Base-by-base conservation (phyloP, 2,888 invertebrate species). In the Geophilus truncorum region DNA sequence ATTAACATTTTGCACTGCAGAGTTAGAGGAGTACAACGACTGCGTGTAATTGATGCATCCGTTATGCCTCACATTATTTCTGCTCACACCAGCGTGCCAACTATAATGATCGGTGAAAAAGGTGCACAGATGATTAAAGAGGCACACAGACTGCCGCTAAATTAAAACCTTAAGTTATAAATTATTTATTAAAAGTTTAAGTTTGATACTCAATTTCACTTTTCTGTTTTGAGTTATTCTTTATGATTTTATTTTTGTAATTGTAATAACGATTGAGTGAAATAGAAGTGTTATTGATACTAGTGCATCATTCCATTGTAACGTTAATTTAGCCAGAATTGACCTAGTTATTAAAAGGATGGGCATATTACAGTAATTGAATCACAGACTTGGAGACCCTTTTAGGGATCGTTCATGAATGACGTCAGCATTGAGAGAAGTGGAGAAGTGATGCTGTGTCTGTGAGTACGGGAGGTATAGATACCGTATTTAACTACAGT, bases 61-160 rank as follows among this genome's bases (percentile, higher is more conserved):
- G 86, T 89, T 18, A 89, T 89, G 89, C 89, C 89, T 0, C 87
- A 86, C 78, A 85, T 89, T 78, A 86, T 88, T 79, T 88, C 87
- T 83, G 89, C 89, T 12, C 81, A 82, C 80, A 81, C 81, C 23
- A 82, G 81, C 77, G 80, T 80, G 0, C 82, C 83, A 15, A 45
- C 79, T 15, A 75, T 83, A 32, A 82, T 82, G 82, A 82, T 83
- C 25, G 83, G 57, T 7, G 83, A 83, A 78, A 83, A 83, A 79
- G 81, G 80, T 7, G 78, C 83, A 3, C 80, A 83, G 36, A 77
- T 82, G 45, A 82, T 83, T 57, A 81, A 82, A 45, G 32, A 30
- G 15, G 21, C 36, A 23, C 30, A 80, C 21, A 30, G n/a, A n/a
- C n/a, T n/a, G n/a, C n/a, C n/a, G 12, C 5, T 51, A 21, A 51